Conservation (phyloP, 2,888 invertebrate genomes). For the Dryadula phaetusa region DNA sequence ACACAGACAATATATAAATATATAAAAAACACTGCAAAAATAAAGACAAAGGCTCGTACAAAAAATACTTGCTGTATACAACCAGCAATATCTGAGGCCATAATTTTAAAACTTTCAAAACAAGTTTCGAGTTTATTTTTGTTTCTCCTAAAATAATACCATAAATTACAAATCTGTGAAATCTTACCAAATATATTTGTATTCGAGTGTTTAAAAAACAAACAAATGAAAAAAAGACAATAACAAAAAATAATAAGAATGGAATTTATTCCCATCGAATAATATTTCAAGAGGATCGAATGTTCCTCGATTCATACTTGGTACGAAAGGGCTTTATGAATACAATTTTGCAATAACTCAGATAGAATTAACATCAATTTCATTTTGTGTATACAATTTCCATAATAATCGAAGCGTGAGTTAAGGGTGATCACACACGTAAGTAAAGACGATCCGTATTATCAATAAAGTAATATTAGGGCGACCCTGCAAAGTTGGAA, state of each 20-base stretch:
- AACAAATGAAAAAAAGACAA: neutral
- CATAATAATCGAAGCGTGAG: slow-evolving; percentile 73
- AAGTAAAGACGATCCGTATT: slow-evolving; percentile 21
- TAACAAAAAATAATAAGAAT: neutral
- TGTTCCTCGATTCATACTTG: slow-evolving; percentile 29
- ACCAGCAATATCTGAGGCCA: slow-evolving; percentile 28
- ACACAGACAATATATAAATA: neutral
- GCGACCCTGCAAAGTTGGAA: slow-evolving; percentile 1
- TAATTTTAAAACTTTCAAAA: slow-evolving; percentile 34
- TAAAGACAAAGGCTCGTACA: slow-evolving; percentile 14
- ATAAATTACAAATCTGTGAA: slow-evolving; percentile 10
- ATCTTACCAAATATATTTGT: neutral
- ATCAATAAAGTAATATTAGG: slow-evolving; percentile 19
- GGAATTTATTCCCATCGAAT: slow-evolving; percentile 30
- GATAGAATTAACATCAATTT: slow-evolving; percentile 77
- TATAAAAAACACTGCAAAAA: slow-evolving; percentile 10
- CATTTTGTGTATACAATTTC: slow-evolving; percentile 61
- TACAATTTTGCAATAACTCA: slow-evolving; percentile 60
- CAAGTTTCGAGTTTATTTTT: slow-evolving; percentile 29
- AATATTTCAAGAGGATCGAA: slow-evolving; percentile 36
- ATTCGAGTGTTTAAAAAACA: neutral
- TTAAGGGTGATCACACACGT: slow-evolving; percentile 46
- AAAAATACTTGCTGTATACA: slow-evolving; percentile 22
- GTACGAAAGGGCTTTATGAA: slow-evolving; percentile 61
- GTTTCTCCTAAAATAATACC: slow-evolving; percentile 25